A percentile compares a stretch with the other conserved stretches of the same genome.
phyloP scores from a whole-genome alignment of 2,888 invertebrate genomes.

The Nephrotoma flavescens region DNA sequence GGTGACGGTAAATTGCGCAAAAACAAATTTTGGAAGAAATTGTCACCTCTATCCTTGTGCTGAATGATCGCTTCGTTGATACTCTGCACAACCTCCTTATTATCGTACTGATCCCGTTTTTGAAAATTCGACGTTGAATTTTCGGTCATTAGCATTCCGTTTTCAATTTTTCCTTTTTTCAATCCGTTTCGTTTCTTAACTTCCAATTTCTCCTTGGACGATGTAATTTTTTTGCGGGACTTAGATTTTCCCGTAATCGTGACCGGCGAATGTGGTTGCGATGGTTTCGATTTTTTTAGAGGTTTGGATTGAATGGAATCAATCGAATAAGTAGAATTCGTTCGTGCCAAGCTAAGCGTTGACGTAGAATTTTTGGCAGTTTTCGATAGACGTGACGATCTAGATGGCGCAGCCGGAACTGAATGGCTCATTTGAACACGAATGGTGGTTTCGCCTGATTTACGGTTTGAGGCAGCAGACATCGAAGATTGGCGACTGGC shows the following conservation, averaged over 20 bases:
- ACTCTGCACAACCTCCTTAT: conserved; percentile 7
- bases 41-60: conserved; percentile 44
- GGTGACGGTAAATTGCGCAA: conserved; percentile 36
- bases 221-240: conserved; percentile 7
- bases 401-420: conserved; percentile 9
- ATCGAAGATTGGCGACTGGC: background rate
- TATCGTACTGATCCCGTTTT: conserved; percentile 4
- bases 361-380: conserved; percentile 17
- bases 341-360: conserved; percentile 25
- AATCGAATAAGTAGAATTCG: conserved; percentile 30
- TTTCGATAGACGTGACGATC: conserved; percentile 9
- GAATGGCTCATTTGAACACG: background rate
- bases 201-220: background rate
- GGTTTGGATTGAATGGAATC: conserved; percentile 24
- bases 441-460: background rate
- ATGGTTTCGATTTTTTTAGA: conserved; percentile 14
- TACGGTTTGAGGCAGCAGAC: background rate
- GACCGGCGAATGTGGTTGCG: conserved; percentile 10
- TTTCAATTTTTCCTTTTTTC: background rate
- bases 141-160: background rate
- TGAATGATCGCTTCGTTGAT: conserved; percentile 36
- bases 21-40: conserved; percentile 58
- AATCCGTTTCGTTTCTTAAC: background rate
- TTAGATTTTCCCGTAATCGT: conserved; percentile 14
- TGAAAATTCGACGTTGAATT: background rate